Evolutionary conservation across 2,888 invertebrate species (phyloP), one percentile per base, ranked within the genome.

Genomic region (Metalampra italica): DNA sequence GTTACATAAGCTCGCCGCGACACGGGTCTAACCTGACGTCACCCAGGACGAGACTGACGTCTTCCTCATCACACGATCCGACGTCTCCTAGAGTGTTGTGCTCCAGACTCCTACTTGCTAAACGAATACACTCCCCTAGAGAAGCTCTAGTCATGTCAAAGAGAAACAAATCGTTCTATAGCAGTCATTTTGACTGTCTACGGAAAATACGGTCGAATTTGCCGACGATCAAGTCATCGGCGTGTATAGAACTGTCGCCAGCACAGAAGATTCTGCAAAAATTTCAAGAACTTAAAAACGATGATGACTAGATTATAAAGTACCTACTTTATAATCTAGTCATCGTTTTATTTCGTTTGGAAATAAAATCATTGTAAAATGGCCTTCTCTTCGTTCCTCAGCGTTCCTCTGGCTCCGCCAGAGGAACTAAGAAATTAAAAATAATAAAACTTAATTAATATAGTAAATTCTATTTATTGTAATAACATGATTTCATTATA

Each of bases 261-360:
- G 83, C 70, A 1, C 76, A 79, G 34, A 82, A 68, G 50, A 70
- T 87, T 11, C 62, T 88, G 29, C 66, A 78, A 47, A 85, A 73
- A 57, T 88, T 88, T 54, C 60, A 68, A 15, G 63, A 76, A 36
- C 61, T 86, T 0, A 75, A 74, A 58, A 59, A 54, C 29, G 64
- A 74, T 9, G 78, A 84, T 52, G 36, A 36, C 7, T 36, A 36
- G 14, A 22, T 22, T 52, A 49, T 29, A 54, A 41, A 43, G 29
- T 39, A 22, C 22, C 5, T 22, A 22, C 22, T 5, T 3, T 3
- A 5, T 2, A 22, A 22, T 3, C 22, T 5, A 22, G 22, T 22
- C n/a, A n/a, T n/a, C n/a, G n/a, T n/a, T n/a, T n/a, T n/a, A n/a
- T n/a, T n/a, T n/a, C n/a, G n/a, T n/a, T n/a, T n/a, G n/a, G 22